Evolutionary conservation across 1,140 invertebrate species (phyloP).

Genomic region (Ctenoplectra terminalis): DNA sequence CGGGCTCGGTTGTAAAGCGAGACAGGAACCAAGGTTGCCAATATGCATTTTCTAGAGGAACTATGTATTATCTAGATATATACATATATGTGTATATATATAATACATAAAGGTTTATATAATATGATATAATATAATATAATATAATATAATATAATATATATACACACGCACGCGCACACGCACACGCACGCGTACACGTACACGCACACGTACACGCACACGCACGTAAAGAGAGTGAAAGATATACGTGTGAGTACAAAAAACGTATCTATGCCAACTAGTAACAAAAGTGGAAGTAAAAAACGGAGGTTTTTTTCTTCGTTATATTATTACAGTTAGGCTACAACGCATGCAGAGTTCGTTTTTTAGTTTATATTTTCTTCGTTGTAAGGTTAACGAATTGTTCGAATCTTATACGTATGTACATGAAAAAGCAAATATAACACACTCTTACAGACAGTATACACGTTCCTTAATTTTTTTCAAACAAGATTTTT

Average conservation of each 20-base stretch:
- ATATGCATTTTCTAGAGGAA: slow-evolving; percentile 73
- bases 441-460: no score
- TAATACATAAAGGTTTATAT: slow-evolving; percentile 13
- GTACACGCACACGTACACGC: no score
- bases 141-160: slow-evolving; percentile 15
- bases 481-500: no score
- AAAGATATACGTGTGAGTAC: slow-evolving; percentile 38
- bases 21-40: slow-evolving; percentile 82
- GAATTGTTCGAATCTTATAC: no score
- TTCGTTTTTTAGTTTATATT: background rate
- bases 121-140: slow-evolving; percentile 10
- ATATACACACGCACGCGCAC: slow-evolving; percentile 32
- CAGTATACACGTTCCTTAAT: no score
- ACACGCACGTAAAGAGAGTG: slow-evolving; percentile 26
- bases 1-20: slow-evolving; percentile 76
- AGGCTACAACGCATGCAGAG: slow-evolving; percentile 57
- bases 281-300: slow-evolving; percentile 45
- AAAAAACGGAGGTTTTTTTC: slow-evolving; percentile 26
- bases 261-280: slow-evolving; percentile 52
- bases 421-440: no score
- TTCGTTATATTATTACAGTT: background rate
- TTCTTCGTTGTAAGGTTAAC: no score
- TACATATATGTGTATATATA: slow-evolving; percentile 40
- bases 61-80: slow-evolving; percentile 52
- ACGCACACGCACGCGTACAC: no score